A percentile compares a stretch with the other conserved stretches of the same genome.
These are phyloP conservation scores for Choreutis nemorana DNA, from an alignment of 2,888 invertebrate species.

Conservation along the genomic window DNA sequence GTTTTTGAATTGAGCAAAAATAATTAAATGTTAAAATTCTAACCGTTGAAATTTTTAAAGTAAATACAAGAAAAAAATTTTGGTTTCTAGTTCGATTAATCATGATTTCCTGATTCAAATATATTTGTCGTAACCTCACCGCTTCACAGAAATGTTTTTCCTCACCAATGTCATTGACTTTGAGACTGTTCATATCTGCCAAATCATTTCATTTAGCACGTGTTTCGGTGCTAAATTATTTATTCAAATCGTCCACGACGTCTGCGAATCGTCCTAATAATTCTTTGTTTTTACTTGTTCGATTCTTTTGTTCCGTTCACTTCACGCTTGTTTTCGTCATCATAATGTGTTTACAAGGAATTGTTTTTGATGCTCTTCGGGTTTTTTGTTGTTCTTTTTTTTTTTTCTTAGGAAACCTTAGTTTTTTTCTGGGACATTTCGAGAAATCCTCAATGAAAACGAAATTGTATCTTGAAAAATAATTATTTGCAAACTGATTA, in stretches of 20 bases:
- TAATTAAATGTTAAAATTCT: neutral
- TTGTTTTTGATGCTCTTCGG: too few species aligned
- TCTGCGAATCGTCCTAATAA: conserved; percentile 36
- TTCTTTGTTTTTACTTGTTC: conserved; percentile 24
- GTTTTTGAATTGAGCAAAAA: too few species aligned
- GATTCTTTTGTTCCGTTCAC: conserved; percentile 6
- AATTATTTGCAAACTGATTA: too few species aligned
- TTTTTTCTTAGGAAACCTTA: too few species aligned
- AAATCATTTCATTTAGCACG: too few species aligned
- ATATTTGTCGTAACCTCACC: conserved; percentile 6
- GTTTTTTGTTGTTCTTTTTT: too few species aligned
- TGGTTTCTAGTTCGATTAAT: conserved; percentile 16
- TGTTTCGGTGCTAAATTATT: conserved; percentile 39
- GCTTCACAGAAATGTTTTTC: conserved; percentile 27
- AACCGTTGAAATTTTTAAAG: neutral
- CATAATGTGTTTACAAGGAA: too few species aligned
- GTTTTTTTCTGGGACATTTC: too few species aligned
- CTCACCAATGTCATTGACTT: conserved; percentile 45
- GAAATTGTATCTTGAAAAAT: too few species aligned
- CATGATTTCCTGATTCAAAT: conserved; percentile 12
- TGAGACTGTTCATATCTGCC: too few species aligned
- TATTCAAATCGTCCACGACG: conserved; percentile 43
- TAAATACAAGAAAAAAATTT: conserved; percentile 1
- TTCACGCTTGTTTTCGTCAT: too few species aligned
- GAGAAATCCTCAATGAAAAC: too few species aligned